These are phyloP conservation scores for Sturnira hondurensis DNA, from an alignment of 2,113 vertebrate species.

Conservation along the genomic window DNA sequence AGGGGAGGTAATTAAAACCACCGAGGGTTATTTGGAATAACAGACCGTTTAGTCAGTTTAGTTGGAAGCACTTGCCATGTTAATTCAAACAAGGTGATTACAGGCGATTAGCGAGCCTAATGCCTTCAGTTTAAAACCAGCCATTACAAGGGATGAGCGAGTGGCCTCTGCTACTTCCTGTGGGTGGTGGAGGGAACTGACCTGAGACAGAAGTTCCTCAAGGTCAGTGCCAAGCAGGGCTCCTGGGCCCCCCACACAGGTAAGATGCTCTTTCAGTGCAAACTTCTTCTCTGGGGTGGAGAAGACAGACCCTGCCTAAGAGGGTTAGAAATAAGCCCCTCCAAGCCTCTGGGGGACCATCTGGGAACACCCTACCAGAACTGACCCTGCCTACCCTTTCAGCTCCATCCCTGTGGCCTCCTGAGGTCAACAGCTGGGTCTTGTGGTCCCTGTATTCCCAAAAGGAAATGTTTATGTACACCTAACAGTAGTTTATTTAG, in stretches of 20 bases:
- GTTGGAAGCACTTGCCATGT: conserved; percentile 74
- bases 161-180: conserved; percentile 3
- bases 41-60: conserved; percentile 68
- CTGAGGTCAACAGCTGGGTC: background rate
- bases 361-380: background rate
- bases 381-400: background rate
- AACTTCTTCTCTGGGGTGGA: background rate
- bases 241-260: background rate
- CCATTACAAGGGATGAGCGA: background rate
- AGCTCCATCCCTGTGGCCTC: background rate
- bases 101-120: conserved; percentile 67
- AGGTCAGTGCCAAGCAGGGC: background rate
- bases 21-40: conserved; percentile 71
- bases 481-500: background rate
- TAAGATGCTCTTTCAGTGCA: background rate
- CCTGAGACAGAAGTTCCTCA: background rate
- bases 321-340: background rate
- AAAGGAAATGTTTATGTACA: background rate
- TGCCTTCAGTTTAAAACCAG: conserved; percentile 52
- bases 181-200: background rate
- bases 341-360: background rate
- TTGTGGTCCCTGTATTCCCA: no score
- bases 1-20: conserved; percentile 75
- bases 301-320: background rate
- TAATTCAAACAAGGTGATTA: conserved; percentile 79